Evolutionary conservation across 2,888 invertebrate species (phyloP).

Genomic region (Phymatocera aterrima): DNA sequence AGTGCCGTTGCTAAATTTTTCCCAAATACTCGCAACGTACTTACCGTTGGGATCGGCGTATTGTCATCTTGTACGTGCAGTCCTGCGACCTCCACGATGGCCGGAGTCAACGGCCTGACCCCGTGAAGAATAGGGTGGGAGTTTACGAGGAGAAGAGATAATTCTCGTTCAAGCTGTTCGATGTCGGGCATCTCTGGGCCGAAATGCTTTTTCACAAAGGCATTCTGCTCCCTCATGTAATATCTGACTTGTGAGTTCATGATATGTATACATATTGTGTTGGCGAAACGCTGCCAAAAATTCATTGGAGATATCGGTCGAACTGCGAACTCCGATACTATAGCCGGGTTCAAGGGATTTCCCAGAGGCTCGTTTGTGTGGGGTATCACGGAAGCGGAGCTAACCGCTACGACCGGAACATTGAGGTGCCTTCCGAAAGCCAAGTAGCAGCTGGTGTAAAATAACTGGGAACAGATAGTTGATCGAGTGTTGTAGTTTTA

Average conservation of each 20-base stretch:
- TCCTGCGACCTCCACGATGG: conserved; percentile 76
- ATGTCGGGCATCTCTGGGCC: conserved; percentile 31
- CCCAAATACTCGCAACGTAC: background rate
- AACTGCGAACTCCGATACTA: conserved; percentile 56
- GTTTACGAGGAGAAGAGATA: conserved; percentile 72
- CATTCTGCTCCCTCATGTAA: background rate
- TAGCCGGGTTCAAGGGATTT: conserved; percentile 59
- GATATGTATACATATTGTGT: conserved; percentile 48
- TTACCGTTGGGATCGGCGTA: background rate
- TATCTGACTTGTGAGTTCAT: conserved; percentile 50
- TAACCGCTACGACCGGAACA: conserved; percentile 59
- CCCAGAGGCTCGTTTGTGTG: conserved; percentile 62
- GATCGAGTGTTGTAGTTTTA: background rate
- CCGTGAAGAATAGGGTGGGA: conserved; percentile 76
- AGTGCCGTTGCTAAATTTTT: background rate
- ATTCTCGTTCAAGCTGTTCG: conserved; percentile 53
- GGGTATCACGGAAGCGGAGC: conserved; percentile 58
- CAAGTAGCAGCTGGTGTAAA: conserved; percentile 62
- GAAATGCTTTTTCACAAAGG: conserved; percentile 7
- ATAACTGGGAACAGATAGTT: no score
- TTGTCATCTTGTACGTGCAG: conserved; percentile 64
- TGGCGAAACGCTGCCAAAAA: conserved; percentile 63
- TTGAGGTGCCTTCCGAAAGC: conserved; percentile 63
- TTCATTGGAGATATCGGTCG: conserved; percentile 54
- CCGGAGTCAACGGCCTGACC: conserved; percentile 73